These are phyloP conservation scores for Monochamus saltuarius DNA, from an alignment of 1,140 invertebrate species.

Conservation along the genomic window DNA sequence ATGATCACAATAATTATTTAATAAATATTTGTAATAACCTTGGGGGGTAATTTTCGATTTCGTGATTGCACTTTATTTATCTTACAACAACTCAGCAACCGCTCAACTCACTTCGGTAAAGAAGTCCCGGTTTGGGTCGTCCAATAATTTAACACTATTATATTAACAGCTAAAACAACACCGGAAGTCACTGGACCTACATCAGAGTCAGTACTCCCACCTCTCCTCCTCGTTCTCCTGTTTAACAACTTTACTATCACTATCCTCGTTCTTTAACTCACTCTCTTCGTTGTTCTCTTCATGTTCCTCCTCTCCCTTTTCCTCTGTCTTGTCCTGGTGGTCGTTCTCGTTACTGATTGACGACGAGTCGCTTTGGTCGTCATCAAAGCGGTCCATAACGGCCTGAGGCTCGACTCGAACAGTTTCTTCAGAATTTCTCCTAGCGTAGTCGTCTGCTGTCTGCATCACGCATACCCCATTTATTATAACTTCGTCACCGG, in stretches of 20 bases:
- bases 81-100: conserved; percentile 26
- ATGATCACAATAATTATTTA: conserved; percentile 17
- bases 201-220: conserved; percentile 49
- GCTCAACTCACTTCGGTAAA: conserved; percentile 8
- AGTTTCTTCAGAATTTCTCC: conserved; percentile 64
- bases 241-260: conserved; percentile 34
- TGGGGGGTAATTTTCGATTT: conserved; percentile 27
- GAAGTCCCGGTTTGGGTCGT: conserved; percentile 15
- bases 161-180: conserved; percentile 17
- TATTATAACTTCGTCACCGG: conserved; percentile 79
- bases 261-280: conserved; percentile 28
- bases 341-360: conserved; percentile 54
- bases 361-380: conserved; percentile 59
- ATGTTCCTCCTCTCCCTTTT: conserved; percentile 28
- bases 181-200: conserved; percentile 6
- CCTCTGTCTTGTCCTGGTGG: conserved; percentile 40
- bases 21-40: conserved; percentile 23
- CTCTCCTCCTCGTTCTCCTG: conserved; percentile 50
- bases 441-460: conserved; percentile 65
- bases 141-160: conserved; percentile 20
- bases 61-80: conserved; percentile 46
- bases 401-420: conserved; percentile 71
- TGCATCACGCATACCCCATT: conserved; percentile 92
- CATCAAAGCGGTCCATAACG: conserved; percentile 62
- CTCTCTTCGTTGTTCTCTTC: conserved; percentile 25